Conservation (phyloP, 1,140 invertebrate species). For the Drosophila sulfurigaster region DNA sequence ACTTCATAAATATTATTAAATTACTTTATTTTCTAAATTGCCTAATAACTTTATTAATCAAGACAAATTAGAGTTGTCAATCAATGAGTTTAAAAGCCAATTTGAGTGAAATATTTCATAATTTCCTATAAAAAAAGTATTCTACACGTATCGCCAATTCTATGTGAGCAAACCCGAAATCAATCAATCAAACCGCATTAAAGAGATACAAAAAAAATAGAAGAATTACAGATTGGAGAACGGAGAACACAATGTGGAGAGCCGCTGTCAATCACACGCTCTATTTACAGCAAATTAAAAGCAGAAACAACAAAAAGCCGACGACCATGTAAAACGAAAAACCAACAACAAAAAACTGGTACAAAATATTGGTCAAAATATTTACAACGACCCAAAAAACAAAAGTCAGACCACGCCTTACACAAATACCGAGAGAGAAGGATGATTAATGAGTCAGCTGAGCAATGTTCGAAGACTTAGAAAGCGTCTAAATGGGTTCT, state of each 20-base stretch:
- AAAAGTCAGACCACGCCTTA: conserved; percentile 34
- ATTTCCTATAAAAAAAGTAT: conserved; percentile 47
- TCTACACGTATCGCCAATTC: conserved; percentile 49
- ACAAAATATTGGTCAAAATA: conserved; percentile 81
- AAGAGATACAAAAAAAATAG: conserved; percentile 42
- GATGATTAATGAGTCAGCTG: conserved; percentile 63
- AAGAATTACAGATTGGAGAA: conserved; percentile 18
- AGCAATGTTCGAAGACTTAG: conserved; percentile 42
- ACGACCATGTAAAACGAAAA: conserved; percentile 60
- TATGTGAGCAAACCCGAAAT: conserved; percentile 30
- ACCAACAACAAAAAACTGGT: conserved; percentile 42
- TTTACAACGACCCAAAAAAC: conserved; percentile 62
- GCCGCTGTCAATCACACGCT: conserved; percentile 76
- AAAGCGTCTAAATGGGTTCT: conserved; percentile 60
- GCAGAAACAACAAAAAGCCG: conserved; percentile 61
- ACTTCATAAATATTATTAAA: no score
- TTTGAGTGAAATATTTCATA: conserved; percentile 42
- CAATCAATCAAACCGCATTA: conserved; percentile 78
- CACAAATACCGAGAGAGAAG: not conserved
- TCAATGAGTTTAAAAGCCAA: conserved; percentile 57
- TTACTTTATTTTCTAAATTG: conserved; percentile 2
- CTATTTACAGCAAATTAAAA: conserved; percentile 79
- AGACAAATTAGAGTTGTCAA: conserved; percentile 56
- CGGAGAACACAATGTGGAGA: conserved; percentile 25
- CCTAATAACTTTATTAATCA: conserved; percentile 45